These are phyloP conservation scores for Pao palembangensis DNA, from an alignment of 2,113 vertebrate genomes.

Conservation along the genomic window DNA sequence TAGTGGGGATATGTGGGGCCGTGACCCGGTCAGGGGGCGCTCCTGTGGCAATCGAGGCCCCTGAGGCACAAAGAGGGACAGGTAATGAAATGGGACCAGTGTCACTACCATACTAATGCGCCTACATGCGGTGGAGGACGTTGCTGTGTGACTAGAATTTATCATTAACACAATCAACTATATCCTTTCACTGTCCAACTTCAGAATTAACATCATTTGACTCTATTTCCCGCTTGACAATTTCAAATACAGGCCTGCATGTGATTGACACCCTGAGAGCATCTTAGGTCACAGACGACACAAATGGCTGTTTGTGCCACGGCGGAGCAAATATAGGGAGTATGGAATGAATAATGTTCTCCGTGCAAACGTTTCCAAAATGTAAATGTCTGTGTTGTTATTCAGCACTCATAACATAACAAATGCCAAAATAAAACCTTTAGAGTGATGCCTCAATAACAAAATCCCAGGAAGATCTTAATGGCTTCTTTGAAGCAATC, in stretches of 20 bases:
- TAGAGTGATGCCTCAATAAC: not conserved
- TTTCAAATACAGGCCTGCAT: slow-evolving; percentile 53
- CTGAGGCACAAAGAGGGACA: slow-evolving; percentile 81
- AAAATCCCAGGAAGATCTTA: not conserved
- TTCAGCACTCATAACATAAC: not conserved
- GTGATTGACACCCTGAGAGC: slow-evolving; percentile 22
- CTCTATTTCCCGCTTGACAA: slow-evolving; percentile 32
- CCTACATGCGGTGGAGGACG: slow-evolving; percentile 45
- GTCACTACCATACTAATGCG: slow-evolving; percentile 66
- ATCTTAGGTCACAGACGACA: slow-evolving; percentile 10
- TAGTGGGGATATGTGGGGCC: slow-evolving; percentile 74
- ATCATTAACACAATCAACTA: slow-evolving; percentile 52
- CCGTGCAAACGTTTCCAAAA: not conserved
- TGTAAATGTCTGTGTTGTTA: not conserved
- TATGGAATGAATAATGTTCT: too few species aligned
- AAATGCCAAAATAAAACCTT: not conserved
- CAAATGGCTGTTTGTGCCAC: not conserved
- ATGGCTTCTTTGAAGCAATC: not conserved
- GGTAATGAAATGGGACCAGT: slow-evolving; percentile 75
- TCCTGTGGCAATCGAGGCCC: slow-evolving; percentile 73
- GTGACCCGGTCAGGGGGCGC: slow-evolving; percentile 57
- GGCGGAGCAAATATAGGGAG: not conserved
- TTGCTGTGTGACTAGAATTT: slow-evolving; percentile 35
- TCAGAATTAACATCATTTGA: slow-evolving; percentile 66
- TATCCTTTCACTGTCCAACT: slow-evolving; percentile 54